Evolutionary conservation across 2,888 invertebrate genomes (phyloP), one percentile per base, ranked within the genome.

Genomic region (Cylloceria caligata): DNA sequence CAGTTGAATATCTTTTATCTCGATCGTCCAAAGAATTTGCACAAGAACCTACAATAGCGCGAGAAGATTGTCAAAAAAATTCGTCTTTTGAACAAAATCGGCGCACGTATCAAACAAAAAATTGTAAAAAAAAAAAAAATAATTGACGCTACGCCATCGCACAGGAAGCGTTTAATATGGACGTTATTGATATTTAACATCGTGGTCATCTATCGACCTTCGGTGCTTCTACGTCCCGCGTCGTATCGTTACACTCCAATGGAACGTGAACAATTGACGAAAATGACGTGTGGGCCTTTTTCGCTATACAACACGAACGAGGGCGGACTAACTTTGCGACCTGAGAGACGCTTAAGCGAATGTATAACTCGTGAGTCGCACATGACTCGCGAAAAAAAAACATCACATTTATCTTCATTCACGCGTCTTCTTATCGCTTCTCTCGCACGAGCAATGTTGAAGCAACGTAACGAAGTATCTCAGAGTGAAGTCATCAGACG

Each of bases 1-100:
- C 80, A 92, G 92, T 88, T 92, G 92, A 92, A 91, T 86, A 76
- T 74, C 69, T 72, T 75, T 68, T 21, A 80, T 69, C 34, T 81
- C 82, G 71, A 76, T 69, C 21, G 49, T 68, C 36, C 49, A 69
- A 77, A 75, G 52, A 67, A 60, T 24, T 13, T 55, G 72, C 81
- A 77, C 77, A 19, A 34, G 19, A 73, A 73, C 55, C 45, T 52
- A 62, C 42, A 16, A 45, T 19, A n/a, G 49, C 34, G 55, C 69
- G 77, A 49, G 49, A 67, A 71, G 11, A 71, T 75, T 74, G 78
- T 71, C 81, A 74, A 74, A 67, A 65, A 81, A 57, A 36, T 30
- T 21, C 68, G 67, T 30, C 19, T 21, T 36, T n/a, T 6, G 1
- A n/a, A 30, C 42, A 57, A 57, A 34, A 42, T 27, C 42, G 24